Evolutionary conservation across 2,797 vertebrate species (phyloP).

Genomic region (Monodelphis domestica): DNA sequence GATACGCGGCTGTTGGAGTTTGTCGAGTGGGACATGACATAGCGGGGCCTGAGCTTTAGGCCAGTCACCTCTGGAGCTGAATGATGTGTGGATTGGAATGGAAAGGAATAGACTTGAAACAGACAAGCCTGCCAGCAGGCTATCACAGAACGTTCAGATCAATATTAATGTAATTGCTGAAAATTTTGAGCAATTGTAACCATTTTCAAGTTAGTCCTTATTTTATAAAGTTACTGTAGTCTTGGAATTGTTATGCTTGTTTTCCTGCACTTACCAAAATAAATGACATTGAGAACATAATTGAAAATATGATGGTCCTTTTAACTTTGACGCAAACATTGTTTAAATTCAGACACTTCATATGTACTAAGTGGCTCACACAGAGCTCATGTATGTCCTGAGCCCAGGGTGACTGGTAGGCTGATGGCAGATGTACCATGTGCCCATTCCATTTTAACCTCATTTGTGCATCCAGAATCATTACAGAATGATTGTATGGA

Average conservation of each 20-base stretch:
- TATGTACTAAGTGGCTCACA: neutral
- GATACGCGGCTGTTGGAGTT: neutral
- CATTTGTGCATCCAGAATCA: neutral
- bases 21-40: neutral
- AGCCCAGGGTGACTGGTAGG: neutral
- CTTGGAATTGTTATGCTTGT: neutral
- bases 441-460: neutral
- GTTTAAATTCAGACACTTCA: neutral
- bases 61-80: neutral
- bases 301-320: neutral
- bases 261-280: neutral
- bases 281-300: neutral
- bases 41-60: neutral
- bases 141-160: neutral
- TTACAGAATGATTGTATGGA: neutral
- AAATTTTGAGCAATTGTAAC: neutral
- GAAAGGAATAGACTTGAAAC: neutral
- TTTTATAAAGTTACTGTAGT: neutral
- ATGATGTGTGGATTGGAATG: neutral
- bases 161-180: neutral
- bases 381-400: neutral
- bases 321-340: neutral
- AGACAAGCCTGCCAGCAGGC: neutral
- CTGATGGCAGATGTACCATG: accelerated
- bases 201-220: neutral